Base-by-base conservation (phyloP, 92 coral and sea anemone genomes). In the Phenganax stokvisi region DNA sequence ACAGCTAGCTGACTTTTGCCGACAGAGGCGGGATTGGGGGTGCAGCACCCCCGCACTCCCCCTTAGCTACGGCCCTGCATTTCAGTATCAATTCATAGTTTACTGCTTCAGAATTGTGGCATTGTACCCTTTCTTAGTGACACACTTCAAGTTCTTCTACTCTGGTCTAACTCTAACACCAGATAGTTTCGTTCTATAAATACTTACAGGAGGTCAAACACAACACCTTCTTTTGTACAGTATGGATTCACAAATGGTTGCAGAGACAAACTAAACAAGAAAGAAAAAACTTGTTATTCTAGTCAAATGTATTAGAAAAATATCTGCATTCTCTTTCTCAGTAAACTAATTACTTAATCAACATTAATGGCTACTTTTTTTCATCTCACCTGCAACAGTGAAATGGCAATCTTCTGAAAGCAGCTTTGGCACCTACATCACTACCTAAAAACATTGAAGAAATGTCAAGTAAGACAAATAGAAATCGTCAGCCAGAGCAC, bases 191-290 rank as follows among this genome's bases (percentile, higher is more conserved):
- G 0, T 12, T 15, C 7, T 28, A 25, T 1, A 8, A 64, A 57
- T 71, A 89, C 98, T 94, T 83, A 94, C 98, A 94, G 82, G 62
- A 94, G 85, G 78, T 94, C 98, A 88, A 89, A 94, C 63, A 94
- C 91, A 29, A 87, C 82, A 12, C 98, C 98, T 69, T 94, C 97
- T 85, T 92, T 94, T 13, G 98, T 94, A 79, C 97, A 91, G 25
- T 91, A 89, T 29, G 98, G 98, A 60, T 94, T 90, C 25, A 89
- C 98, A 92, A 94, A 94, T 74, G 98, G 98, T 87, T 94, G 98
- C 75, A 94, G 87, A 56, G 96, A 92, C 71, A 94, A 89, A 79
- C 98, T 94, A 74, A 15, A 85, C 63, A 77, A 28, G 52, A 83
- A 31, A 77, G 63, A 11, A 54, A 57, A 72, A 51, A 37, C 12